Evolutionary conservation across 2,797 vertebrate species (phyloP).

Genomic region (Peromyscus melanophrys): DNA sequence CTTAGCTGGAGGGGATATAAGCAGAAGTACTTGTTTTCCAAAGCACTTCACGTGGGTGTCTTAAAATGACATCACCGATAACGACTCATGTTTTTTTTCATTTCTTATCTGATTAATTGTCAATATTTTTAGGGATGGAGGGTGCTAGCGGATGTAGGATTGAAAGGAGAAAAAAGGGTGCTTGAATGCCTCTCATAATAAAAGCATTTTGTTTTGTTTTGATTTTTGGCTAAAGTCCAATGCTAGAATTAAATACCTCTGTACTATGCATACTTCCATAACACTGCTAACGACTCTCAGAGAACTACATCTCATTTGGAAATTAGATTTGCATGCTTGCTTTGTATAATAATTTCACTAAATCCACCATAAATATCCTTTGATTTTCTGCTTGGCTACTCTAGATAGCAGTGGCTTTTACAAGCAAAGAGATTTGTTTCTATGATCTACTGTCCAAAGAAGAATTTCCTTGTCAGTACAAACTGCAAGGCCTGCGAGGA

Average conservation of each 20-base stretch:
- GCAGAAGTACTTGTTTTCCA: background rate
- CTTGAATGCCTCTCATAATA: slow-evolving; percentile 15
- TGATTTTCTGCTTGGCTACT: slow-evolving; percentile 37
- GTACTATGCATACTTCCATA: background rate
- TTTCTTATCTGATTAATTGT: background rate
- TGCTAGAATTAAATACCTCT: background rate
- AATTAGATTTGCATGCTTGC: slow-evolving; percentile 28
- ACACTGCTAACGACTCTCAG: background rate
- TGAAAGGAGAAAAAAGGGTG: background rate
- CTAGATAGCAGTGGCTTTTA: slow-evolving; percentile 92
- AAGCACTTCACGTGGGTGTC: background rate
- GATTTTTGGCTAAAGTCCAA: background rate
- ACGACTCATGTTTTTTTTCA: background rate
- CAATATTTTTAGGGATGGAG: background rate
- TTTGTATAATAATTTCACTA: slow-evolving; percentile 51
- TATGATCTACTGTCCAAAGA: slow-evolving; percentile 91
- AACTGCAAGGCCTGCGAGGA: slow-evolving; percentile 90
- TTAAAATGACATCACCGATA: background rate
- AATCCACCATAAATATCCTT: background rate
- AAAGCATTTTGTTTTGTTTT: background rate
- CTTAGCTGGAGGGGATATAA: background rate
- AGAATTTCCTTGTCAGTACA: slow-evolving; percentile 91
- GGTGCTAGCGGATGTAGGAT: background rate
- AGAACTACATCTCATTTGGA: slow-evolving; percentile 1
- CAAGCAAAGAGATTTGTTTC: slow-evolving; percentile 93